Conservation (phyloP, 2,888 invertebrate genomes). For the Icerya purchasi region DNA sequence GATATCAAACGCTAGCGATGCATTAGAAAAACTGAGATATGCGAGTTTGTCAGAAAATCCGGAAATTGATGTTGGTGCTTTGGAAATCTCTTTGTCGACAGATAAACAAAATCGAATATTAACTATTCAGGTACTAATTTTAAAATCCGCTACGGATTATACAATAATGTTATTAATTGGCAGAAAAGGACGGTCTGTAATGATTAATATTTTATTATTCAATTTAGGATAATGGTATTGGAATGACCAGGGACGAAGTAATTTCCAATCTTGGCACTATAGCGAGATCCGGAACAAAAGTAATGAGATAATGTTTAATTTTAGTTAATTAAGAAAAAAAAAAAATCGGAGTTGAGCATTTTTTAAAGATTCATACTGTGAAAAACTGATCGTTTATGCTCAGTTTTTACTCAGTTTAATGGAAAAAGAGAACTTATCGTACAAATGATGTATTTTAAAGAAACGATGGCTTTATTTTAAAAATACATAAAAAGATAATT, state of each 20-base stretch:
- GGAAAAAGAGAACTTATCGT: no score
- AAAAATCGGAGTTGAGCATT: not conserved
- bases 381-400: not conserved
- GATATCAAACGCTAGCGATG: conserved; percentile 93
- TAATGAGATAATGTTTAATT: conserved; percentile 20
- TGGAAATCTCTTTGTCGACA: conserved; percentile 73
- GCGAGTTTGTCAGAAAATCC: conserved; percentile 36
- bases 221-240: conserved; percentile 68
- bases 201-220: conserved; percentile 13
- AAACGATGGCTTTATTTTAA: not conserved
- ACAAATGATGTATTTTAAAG: no score
- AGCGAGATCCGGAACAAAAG: conserved; percentile 85
- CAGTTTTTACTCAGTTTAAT: no score
- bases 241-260: conserved; percentile 84
- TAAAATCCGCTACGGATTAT: not conserved
- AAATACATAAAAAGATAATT: not conserved
- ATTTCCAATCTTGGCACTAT: conserved; percentile 83
- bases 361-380: not conserved
- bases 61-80: conserved; percentile 31
- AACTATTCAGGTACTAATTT: conserved; percentile 50
- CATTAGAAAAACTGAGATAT: conserved; percentile 81
- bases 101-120: conserved; percentile 68
- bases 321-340: no score
- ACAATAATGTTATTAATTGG: no score
- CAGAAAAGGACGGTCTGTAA: not conserved